Conservation (phyloP, 2,797 vertebrate genomes). For the Rousettus madagascariensis region DNA sequence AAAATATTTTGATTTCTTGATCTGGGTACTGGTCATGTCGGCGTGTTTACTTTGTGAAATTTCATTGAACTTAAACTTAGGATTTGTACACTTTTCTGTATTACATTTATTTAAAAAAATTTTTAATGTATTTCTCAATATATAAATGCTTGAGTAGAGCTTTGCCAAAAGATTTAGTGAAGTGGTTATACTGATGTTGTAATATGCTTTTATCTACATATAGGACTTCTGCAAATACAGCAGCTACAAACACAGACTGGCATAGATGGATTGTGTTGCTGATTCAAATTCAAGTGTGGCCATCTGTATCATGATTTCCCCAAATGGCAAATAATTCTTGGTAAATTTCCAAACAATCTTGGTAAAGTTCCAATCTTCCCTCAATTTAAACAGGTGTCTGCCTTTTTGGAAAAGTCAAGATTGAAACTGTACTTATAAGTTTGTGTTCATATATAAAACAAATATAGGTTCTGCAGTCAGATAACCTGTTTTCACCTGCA, state of each 20-base stretch:
- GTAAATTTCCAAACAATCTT: not conserved
- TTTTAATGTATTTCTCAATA: not conserved
- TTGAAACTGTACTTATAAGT: not conserved
- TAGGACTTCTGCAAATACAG: not conserved
- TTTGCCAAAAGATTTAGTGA: not conserved
- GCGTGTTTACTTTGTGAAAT: constrained; percentile 7
- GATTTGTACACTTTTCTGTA: not conserved
- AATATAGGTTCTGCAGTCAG: not conserved
- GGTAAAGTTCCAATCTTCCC: not conserved
- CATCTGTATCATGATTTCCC: not conserved
- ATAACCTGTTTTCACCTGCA: not conserved
- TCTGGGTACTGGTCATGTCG: not conserved
- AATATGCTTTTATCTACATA: not conserved
- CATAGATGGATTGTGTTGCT: not conserved
- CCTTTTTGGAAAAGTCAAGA: not conserved
- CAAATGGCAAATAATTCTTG: not conserved
- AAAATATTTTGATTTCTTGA: not conserved
- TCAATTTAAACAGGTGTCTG: not conserved
- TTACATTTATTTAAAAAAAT: not conserved
- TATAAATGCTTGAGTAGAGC: not conserved
- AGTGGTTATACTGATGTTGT: not conserved
- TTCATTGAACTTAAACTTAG: not conserved
- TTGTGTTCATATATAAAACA: not conserved
- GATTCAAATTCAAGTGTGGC: not conserved
- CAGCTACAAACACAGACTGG: not conserved